phyloP scores from a whole-genome alignment of 1,140 invertebrate genomes.

The Drosophila parvula region DNA sequence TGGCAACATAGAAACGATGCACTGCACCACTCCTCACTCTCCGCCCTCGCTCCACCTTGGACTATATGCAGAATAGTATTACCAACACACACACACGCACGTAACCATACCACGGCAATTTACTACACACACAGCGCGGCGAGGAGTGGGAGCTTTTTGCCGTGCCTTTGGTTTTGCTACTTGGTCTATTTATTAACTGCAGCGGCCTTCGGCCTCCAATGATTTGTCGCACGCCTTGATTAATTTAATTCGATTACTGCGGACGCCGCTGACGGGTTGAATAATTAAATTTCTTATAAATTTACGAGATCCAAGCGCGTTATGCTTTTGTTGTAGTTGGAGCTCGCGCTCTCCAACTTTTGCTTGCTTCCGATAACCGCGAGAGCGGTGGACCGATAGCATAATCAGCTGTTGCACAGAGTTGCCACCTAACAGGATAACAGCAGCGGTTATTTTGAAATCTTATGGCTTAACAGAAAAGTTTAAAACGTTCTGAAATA shows the following conservation, averaged over 20 bases:
- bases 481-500: no score
- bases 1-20: constrained; percentile 54
- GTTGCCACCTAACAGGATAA: constrained; percentile 10
- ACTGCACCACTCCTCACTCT: constrained; percentile 15
- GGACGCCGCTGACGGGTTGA: constrained; percentile 17
- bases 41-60: constrained; percentile 9
- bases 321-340: constrained; percentile 42
- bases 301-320: constrained; percentile 41
- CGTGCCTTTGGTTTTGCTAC: constrained; percentile 17
- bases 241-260: constrained; percentile 31
- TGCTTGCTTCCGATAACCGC: constrained; percentile 14
- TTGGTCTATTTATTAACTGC: constrained; percentile 12
- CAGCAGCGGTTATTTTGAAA: neutral
- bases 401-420: constrained; percentile 24
- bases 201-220: constrained; percentile 12
- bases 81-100: constrained; percentile 16
- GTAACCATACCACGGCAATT: constrained; percentile 15
- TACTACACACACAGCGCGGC: constrained; percentile 32
- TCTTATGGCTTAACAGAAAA: neutral
- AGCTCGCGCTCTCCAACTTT: constrained; percentile 4
- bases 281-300: constrained; percentile 47
- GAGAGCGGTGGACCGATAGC: constrained; percentile 28
- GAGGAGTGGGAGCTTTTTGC: constrained; percentile 27
- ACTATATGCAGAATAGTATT: constrained; percentile 35
- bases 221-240: constrained; percentile 17